Base-by-base conservation (phyloP, 2,113 vertebrate species). In the Apodemus sylvaticus region DNA sequence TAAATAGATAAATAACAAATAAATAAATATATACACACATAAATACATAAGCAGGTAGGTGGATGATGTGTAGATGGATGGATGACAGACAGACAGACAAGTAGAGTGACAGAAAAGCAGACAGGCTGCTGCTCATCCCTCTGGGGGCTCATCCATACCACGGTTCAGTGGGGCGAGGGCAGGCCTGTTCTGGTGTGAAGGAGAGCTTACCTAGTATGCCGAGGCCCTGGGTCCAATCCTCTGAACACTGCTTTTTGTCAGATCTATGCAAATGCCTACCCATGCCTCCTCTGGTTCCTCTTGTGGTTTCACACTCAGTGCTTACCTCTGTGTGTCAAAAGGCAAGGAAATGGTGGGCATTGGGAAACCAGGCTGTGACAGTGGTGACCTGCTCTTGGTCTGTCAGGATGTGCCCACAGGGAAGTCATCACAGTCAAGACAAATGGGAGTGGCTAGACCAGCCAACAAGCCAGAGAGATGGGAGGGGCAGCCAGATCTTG, bases 381-480 rank as follows among this genome's bases (percentile, higher is more conserved):
- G 48, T 36, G 66, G 26, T 5, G 34, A 73, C 13, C 14, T 55
- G 68, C 36, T 36, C 51, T 31, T n/a, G 68, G 48, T 48, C 45
- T 29, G 48, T 88, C 51, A 39, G 51, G 36, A 87, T 53, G 34
- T 71, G 62, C 20, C 64, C 48, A 39, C 12, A 53, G 19, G 36
- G 45, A 53, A 71, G 22, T 31, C 19, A 51, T 45, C 17, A 7
- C 45, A 36, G 31, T 1, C 31, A 78, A 22, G 48, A 70, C 20
- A 7, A n/a, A 42, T 1, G 0, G 31, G 20, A 51, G 31, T 26
- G 51, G 36, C 0, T 0, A 36, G 51, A 51, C 36, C 39, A n/a
- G 66, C 3, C 8, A 11, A 19, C 7, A 24, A 2, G 22, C 20
- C 9, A 34, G 64, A 19, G 3, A 24, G 19, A 60, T 42, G 64